Evolutionary conservation across 2,888 invertebrate genomes (phyloP), one percentile per base, ranked within the genome.

Genomic region (Dione vanillae): DNA sequence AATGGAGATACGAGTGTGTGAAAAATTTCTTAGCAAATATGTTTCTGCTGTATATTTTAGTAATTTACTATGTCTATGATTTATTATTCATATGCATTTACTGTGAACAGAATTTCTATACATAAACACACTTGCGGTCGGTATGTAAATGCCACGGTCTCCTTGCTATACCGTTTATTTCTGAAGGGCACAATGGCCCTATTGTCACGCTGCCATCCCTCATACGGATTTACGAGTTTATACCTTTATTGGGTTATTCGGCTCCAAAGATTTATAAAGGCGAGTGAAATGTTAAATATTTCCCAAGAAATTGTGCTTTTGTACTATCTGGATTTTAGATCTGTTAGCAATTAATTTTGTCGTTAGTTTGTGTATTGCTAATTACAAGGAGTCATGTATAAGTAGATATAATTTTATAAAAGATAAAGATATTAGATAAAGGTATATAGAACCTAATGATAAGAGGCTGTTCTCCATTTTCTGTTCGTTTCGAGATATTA

Each of bases 161-260:
- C 65, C 67, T 73, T 75, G 72, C 72, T 75, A 74, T 75, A 75
- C 70, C 66, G 74, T 64, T 27, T 74, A 69, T 67, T 68, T 47
- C 65, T 70, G 74, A 72, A 75, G 71, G 75, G 70, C 64, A 75
- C 75, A 77, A 76, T 79, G 76, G 75, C 71, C 56, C 70, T 65
- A 73, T 67, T 80, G 84, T 85, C 86, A 87, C 85, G 86, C 84
- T 73, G 74, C 77, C 65, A 71, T 73, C 58, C 80, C 80, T 84
- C 82, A 83, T 78, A 76, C 76, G 77, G 80, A 86, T 89, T 89
- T 88, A 89, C 85, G 82, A 80, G 82, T 87, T 88, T 83, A 89
- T 84, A 81, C 83, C 82, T 85, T 83, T 83, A 84, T 82, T 80
- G 80, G 80, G 81, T 81, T 83, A 81, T 83, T 83, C 80, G 78